Evolutionary conservation across 2,797 vertebrate species (phyloP), one percentile per base, ranked within the genome.

Genomic region (Numenius phaeopus): DNA sequence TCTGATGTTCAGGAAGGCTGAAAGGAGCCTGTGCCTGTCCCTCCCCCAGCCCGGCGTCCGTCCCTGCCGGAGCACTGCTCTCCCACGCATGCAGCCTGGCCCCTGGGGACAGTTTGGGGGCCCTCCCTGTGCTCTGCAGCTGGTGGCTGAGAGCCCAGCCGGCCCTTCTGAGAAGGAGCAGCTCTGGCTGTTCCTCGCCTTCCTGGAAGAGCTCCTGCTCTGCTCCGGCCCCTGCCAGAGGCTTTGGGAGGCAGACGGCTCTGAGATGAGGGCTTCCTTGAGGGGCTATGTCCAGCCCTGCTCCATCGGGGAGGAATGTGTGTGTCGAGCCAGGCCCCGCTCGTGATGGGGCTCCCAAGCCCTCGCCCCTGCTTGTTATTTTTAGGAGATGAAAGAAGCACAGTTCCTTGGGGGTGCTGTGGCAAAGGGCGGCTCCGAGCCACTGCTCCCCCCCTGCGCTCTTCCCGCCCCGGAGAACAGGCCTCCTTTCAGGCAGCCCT

Each of bases 201-300:
- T 94, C 96, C 92, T 90, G 93, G 95, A 77, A 94, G 70, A 61
- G 79, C 95, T 55, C 34, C 72, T 8, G 72, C 75, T 19, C 49
- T 0, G 7, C 83, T 66, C 52, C 0, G 3, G 50, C 71, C 62
- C 34, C 90, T 69, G 73, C 82, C 97, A 83, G 91, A 85, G 83
- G 89, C 77, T 21, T 72, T 23, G 65, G 92, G 55, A 89, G 84
- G 91, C 46, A 71, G 77, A 34, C 26, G 5, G 66, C 58, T 54
- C 39, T 24, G 76, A 2, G 5, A 40, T 1, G 0, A 42, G 77
- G n/a, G 37, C 80, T 52, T 89, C 64, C 34, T 15, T 34, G 49
- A 46, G 40, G 46, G 11, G 65, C 62, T 4, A 10, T 3, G 26
- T 54, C 34, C 9, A 0, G 37, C 75, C 37, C 21, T 2, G n/a